Conservation (phyloP, 2,888 invertebrate species). For the Tryphoninae sp. region DNA sequence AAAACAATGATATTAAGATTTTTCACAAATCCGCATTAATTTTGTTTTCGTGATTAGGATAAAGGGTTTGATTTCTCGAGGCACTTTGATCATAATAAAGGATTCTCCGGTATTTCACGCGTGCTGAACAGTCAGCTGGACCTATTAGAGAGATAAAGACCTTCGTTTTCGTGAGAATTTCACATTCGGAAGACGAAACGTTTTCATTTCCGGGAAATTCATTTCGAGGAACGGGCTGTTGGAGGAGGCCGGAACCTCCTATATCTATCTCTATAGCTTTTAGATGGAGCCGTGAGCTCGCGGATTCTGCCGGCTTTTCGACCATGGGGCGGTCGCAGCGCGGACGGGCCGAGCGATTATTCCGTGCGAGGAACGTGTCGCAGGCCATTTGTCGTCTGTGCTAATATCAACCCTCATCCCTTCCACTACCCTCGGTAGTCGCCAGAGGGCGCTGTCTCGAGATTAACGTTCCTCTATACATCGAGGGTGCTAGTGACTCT, state of each 20-base stretch:
- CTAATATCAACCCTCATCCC: conserved; percentile 51
- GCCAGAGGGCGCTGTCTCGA: conserved; percentile 47
- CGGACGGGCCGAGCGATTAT: conserved; percentile 62
- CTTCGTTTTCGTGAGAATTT: conserved; percentile 63
- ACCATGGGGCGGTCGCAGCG: conserved; percentile 28
- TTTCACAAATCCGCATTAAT: no score
- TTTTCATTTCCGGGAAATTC: conserved; percentile 69
- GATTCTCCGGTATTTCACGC: conserved; percentile 65
- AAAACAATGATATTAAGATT: no score
- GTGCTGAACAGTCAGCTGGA: conserved; percentile 54
- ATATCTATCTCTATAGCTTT: conserved; percentile 53
- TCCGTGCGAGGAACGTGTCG: conserved; percentile 58
- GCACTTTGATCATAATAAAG: no score
- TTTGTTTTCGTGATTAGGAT: no score
- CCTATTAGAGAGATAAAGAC: conserved; percentile 62
- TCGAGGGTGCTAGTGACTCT: conserved; percentile 29
- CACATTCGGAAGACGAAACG: conserved; percentile 70
- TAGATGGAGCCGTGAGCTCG: conserved; percentile 60
- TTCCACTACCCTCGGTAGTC: not conserved
- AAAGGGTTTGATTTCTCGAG: no score
- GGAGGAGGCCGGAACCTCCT: conserved; percentile 21
- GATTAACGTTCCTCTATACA: conserved; percentile 51
- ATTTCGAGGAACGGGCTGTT: conserved; percentile 59
- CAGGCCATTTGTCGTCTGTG: conserved; percentile 65
- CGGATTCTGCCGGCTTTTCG: conserved; percentile 33